Base-by-base conservation (phyloP, 2,888 invertebrate species). In the Lepidocyrtoides sp. region DNA sequence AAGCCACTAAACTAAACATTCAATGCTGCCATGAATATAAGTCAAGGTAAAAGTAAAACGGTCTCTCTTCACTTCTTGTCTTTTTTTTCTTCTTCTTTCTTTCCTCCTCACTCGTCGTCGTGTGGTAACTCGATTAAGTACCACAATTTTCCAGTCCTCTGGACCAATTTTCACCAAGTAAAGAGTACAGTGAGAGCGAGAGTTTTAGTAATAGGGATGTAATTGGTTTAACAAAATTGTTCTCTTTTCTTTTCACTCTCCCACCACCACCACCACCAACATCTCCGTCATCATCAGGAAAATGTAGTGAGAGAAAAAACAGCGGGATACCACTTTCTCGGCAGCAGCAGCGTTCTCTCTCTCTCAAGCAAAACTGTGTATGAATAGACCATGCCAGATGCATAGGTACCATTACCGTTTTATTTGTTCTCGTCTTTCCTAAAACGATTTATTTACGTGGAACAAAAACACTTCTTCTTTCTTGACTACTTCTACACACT, bases 131-230 rank as follows among this genome's bases (percentile, higher is more conserved):
- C 89, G 89, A 89, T 89, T 89, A 89, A 89, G 75, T 75, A 89
- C 89, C 89, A 89, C 89, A 89, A 89, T 89, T 89, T 89, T 89
- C 89, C 75, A 83, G 89, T 89, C 83, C 89, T 89, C 89, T 57
- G 48, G 32, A 89, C 89, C 83, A 83, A 83, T 89, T 89, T 83
- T 83, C 89, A 83, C 83, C 41, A 69, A 26, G 79, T 20, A 17
- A 26, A 57, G 54, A 26, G 32, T 20, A 14, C 7, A 57, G 54
- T 57, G 26, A 77, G 48, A 26, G 29, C 48, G 57, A 88, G 88
- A 81, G 69, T n/a, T 88, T 87, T 82, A 69, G 75, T 89, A 89
- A 89, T 89, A 89, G 89, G 83, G 75, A 75, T 83, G 89, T 89
- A 89, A 89, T 89, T 89, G 89, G 89, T 89, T 89, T 89, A 89